Base-by-base conservation (phyloP, 2,113 vertebrate species). In the Osmerus eperlanus region DNA sequence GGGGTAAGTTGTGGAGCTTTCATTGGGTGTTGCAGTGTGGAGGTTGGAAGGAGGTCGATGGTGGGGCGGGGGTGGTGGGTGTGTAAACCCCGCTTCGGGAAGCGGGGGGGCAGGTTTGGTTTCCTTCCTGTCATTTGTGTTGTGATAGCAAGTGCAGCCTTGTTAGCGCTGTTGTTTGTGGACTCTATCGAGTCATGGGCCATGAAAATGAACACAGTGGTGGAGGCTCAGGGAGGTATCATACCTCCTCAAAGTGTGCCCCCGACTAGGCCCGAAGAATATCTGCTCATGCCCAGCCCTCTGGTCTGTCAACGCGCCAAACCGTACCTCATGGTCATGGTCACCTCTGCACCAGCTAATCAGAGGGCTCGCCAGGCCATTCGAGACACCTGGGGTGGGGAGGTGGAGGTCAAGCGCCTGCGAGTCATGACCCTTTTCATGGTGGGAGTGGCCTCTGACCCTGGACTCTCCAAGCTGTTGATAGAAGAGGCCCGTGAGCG, bases 371-470 rank as follows among this genome's bases (percentile, higher is more conserved):
- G 95, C 1, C 89, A 93, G 36, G 92, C 91, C 21, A 94, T 96
- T 79, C 87, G 96, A 21, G 85, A 90, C 64, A 95, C 92, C 0
- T 97, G 95, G 96, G 96, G 92, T 0, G 87, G 90, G 0, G 87
- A 89, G 61, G 84, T 81, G 0, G 60, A 89, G 66, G 88, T 91
- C 3, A 81, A 67, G 1, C 93, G 92, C 0, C 84, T 84, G 13
- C 51, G 90, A 16, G 91, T 95, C 19, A 91, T 90, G 83, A 94
- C 93, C 2, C 80, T 97, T 2, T 97, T 96, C 67, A 78, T 93
- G 65, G 77, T 96, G 21, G 96, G 94, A 0, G 85, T 93, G 28
- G 81, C 92, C 0, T 36, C 69, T 0, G 78, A 90, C 68, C 85
- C 76, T 0, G 87, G 81, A 18, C 75, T 93, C 56, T 72, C 79